A percentile compares a stretch with the other conserved stretches of the same genome.
phyloP scores from a whole-genome alignment of 2,113 vertebrate species.

The Gopherus flavomarginatus region DNA sequence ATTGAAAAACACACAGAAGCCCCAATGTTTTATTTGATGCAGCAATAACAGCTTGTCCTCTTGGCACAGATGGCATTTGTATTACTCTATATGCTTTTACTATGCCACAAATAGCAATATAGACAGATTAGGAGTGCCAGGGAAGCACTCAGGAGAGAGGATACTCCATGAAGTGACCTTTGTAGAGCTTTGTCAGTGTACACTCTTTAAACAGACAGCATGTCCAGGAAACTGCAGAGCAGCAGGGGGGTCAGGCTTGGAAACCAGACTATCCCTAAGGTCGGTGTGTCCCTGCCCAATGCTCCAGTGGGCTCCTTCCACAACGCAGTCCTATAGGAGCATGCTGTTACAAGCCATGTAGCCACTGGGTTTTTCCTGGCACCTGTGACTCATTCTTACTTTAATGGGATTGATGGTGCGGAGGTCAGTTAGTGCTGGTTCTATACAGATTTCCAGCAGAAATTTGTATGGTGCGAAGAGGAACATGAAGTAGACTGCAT shows the following conservation, averaged over 20 bases:
- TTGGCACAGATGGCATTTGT: neutral
- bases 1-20: neutral
- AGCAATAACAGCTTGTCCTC: neutral
- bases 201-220: neutral
- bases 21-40: neutral
- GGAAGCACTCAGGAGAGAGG: neutral
- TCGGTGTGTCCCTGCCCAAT: neutral
- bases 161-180: neutral
- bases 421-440: neutral
- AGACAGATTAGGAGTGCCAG: neutral
- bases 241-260: no score
- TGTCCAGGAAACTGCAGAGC: neutral
- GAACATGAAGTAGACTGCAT: neutral
- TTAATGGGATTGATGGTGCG: neutral
- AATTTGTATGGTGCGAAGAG: neutral
- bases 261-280: no score
- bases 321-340: neutral
- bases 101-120: neutral
- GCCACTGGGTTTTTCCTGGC: neutral
- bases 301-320: no score
- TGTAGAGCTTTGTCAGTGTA: neutral
- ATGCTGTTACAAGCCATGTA: neutral
- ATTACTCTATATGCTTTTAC: neutral
- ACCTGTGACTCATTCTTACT: neutral
- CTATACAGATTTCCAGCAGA: neutral